Evolutionary conservation across 2,113 vertebrate species (phyloP), one percentile per base, ranked within the genome.

Genomic region (Lates calcarifer): DNA sequence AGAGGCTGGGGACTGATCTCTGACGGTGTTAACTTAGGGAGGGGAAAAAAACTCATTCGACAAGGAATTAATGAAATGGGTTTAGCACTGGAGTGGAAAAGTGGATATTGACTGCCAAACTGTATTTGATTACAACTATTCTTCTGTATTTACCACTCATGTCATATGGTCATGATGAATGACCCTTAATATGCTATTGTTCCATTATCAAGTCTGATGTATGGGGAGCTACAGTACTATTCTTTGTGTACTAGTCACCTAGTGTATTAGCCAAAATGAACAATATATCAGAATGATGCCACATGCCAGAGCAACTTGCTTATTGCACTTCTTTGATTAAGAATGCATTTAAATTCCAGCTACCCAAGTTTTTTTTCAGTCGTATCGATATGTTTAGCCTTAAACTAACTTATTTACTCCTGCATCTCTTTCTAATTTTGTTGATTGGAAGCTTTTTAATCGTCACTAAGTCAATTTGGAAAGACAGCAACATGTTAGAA

Each of bases 21-120:
- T 77, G 45, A 49, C 65, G 72, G 74, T 82, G 83, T 83, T 86
- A 84, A 85, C 75, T 84, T 76, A 45, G 55, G 29, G 73, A 62
- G 53, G 43, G 51, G 29, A 5, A 55, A 75, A 49, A 71, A 53
- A 72, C 2, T 31, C 37, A 72, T 86, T 72, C 64, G 31, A 84
- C 81, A 67, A 77, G 60, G 77, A 84, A 85, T 87, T 85, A 88
- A 92, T 89, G 74, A 87, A 90, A 76, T 82, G 37, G 65, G 66
- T 85, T 84, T 81, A 75, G 67, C 66, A 71, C 65, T 39, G 31
- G 71, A 82, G 65, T 51, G 64, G 39, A 74, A 78, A 79, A 80
- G 60, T 69, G 74, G 39, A 56, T 61, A 82, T 63, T 37, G 71
- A 74, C 58, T 68, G 66, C 39, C 77, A 74, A 63, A n/a, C n/a